Conservation (phyloP, 2,888 invertebrate species). For the Heteropelma amictum region DNA sequence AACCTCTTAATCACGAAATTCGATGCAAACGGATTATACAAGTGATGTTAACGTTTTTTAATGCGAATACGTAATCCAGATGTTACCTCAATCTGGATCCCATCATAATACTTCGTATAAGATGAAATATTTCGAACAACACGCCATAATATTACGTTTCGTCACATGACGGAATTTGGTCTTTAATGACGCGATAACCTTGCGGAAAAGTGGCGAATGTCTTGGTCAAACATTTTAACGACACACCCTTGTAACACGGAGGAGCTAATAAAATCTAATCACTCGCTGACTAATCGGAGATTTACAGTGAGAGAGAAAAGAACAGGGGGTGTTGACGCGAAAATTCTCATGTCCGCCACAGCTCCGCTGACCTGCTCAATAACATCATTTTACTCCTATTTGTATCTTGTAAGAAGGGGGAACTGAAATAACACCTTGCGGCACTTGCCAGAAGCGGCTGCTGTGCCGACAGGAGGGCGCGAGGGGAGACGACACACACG, state of each 20-base stretch:
- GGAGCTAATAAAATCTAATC: slow-evolving; percentile 12
- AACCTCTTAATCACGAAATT: neutral
- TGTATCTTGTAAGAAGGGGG: neutral
- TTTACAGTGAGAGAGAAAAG: slow-evolving; percentile 5
- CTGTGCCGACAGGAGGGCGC: too few species aligned
- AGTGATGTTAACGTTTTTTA: neutral
- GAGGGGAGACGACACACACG: too few species aligned
- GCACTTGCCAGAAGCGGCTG: too few species aligned
- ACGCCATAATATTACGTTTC: slow-evolving; percentile 49
- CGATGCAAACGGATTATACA: neutral
- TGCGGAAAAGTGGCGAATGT: slow-evolving; percentile 12
- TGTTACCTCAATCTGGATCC: slow-evolving; percentile 80
- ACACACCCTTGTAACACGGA: slow-evolving; percentile 18
- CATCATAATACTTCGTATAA: slow-evolving; percentile 72
- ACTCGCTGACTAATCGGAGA: slow-evolving; percentile 52
- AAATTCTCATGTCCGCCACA: slow-evolving; percentile 37
- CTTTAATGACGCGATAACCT: slow-evolving; percentile 42
- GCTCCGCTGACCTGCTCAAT: slow-evolving; percentile 42
- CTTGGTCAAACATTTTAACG: slow-evolving; percentile 38
- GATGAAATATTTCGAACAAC: slow-evolving; percentile 25
- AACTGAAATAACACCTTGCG: neutral
- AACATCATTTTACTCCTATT: slow-evolving; percentile 40
- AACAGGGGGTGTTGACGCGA: slow-evolving; percentile 38
- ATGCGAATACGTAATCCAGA: neutral
- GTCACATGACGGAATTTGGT: slow-evolving; percentile 51